A percentile compares a stretch with the other conserved stretches of the same genome.
Conservation (phyloP, 2,888 invertebrate genomes). For the Temnothorax rugatulus region DNA sequence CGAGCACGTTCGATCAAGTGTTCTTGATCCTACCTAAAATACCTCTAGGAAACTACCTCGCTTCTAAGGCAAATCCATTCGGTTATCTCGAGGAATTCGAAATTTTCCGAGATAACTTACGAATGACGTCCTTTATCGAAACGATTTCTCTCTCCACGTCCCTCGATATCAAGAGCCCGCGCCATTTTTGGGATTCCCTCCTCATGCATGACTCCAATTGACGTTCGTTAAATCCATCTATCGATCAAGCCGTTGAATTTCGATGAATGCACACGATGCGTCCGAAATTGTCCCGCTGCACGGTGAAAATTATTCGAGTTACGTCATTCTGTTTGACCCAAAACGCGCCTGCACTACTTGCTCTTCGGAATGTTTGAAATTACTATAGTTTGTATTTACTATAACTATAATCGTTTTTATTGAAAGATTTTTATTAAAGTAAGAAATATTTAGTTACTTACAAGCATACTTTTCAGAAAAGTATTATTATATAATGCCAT, state of each 20-base stretch:
- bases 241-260: constrained; percentile 42
- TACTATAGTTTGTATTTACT: constrained; percentile 13
- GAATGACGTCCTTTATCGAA: constrained; percentile 40
- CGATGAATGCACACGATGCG: constrained; percentile 29
- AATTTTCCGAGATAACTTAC: constrained; percentile 47
- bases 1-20: constrained; percentile 65
- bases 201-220: constrained; percentile 33
- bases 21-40: constrained; percentile 37
- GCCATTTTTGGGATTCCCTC: constrained; percentile 34
- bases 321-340: neutral
- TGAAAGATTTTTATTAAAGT: neutral
- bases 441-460: neutral
- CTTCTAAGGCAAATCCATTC: constrained; percentile 59
- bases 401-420: neutral
- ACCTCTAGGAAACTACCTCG: constrained; percentile 28
- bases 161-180: constrained; percentile 18
- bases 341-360: constrained; percentile 5
- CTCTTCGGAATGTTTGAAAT: neutral
- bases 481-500: neutral
- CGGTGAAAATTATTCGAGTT: constrained; percentile 30
- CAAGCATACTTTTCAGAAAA: neutral
- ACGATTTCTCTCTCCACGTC: constrained; percentile 13
- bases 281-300: neutral
- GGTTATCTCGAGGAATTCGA: constrained; percentile 12
- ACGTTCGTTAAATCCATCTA: constrained; percentile 43